These are phyloP conservation scores for Metridium senile DNA, from an alignment of 92 coral and sea anemone species.

Conservation along the genomic window DNA sequence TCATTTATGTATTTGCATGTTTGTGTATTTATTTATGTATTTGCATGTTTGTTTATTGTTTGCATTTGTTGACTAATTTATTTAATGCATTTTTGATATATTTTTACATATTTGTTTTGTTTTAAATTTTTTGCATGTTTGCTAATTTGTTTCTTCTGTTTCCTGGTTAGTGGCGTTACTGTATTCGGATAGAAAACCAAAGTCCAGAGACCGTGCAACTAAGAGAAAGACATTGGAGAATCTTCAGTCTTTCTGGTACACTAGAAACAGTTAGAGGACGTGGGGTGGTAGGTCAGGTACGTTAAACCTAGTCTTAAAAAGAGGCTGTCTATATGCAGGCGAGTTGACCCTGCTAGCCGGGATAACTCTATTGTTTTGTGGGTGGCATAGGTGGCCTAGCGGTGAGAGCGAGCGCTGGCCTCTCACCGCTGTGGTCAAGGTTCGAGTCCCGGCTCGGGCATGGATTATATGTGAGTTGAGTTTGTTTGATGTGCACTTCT, in stretches of 20 bases:
- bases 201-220: conserved; percentile 90
- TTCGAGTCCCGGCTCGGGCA: too few species aligned
- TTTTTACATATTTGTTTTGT: background rate
- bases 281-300: conserved; percentile 99
- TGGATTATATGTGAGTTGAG: too few species aligned
- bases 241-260: conserved; percentile 96
- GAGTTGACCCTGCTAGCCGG: too few species aligned
- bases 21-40: too few species aligned
- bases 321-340: too few species aligned
- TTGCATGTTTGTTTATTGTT: too few species aligned
- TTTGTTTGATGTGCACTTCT: too few species aligned
- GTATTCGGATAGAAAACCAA: conserved; percentile 89
- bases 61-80: too few species aligned
- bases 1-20: background rate
- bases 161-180: conserved; percentile 87
- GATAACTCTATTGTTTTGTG: background rate
- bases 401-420: too few species aligned
- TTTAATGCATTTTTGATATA: background rate
- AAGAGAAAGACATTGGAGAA: conserved; percentile 97
- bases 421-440: too few species aligned
- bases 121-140: background rate
- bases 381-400: too few species aligned
- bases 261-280: conserved; percentile 96
- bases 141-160: background rate
- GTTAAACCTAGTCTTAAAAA: background rate